Base-by-base conservation (phyloP, 2,797 vertebrate genomes). In the Pangasius larnaudii region DNA sequence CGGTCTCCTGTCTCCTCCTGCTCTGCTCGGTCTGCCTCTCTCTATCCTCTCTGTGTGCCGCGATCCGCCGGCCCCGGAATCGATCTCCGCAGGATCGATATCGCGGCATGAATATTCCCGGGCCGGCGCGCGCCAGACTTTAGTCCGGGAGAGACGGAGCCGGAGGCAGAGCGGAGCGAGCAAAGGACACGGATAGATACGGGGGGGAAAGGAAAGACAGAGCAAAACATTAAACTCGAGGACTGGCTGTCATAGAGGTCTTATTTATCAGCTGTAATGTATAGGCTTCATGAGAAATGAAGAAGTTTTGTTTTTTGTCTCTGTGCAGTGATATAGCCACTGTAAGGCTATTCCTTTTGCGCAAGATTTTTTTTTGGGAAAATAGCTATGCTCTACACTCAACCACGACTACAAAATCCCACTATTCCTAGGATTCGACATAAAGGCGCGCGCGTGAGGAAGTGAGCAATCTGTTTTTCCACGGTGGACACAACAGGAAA, bases 41-140 rank as follows among this genome's bases (percentile, higher is more conserved):
- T 89, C 90, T 92, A 92, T 88, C 88, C 89, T 90, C 93, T 92
- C 92, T 65, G 59, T 78, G 85, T n/a, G 85, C 95, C 95, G 95
- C 95, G 95, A 94, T 96, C 97, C 96, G 97, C 96, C 97, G 97
- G 97, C 97, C 96, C 96, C 94, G 93, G 96, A 97, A 97, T 97
- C 97, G 96, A 97, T 97, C 96, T 96, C 96, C 94, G 92, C 95
- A 96, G 95, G 97, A 98, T 98, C 97, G 97, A 98, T 98, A 98
- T 96, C 94, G 97, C 95, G 95, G 96, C 97, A 97, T 97, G 97
- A 97, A 97, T 98, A 98, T 97, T 96, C 96, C 95, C 96, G 94
- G 95, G 95, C 95, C 95, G 95, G 95, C 94, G 95, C 95, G 95
- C 94, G 75, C 85, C 85, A 67, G n/a, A 79, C 94, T 94, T 94